phyloP scores from a whole-genome alignment of 2,113 vertebrate species.

The Ceratotherium simum region DNA sequence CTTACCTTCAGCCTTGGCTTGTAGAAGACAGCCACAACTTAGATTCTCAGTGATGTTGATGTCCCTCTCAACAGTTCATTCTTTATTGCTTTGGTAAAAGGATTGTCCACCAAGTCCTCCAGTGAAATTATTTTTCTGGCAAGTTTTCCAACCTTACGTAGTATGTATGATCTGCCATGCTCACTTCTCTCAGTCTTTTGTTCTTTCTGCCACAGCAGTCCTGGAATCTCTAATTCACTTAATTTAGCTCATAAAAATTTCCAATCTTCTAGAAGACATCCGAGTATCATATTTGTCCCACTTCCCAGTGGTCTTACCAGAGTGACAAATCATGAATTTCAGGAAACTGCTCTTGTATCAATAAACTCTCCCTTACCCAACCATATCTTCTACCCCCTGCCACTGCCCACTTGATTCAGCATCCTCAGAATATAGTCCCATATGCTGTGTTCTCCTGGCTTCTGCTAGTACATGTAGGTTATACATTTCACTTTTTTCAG shows the following conservation, averaged over 20 bases:
- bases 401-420: neutral
- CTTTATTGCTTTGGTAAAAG: neutral
- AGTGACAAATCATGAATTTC: neutral
- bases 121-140: neutral
- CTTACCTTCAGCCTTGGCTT: too few species aligned
- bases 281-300: neutral
- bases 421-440: neutral
- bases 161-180: neutral
- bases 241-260: neutral
- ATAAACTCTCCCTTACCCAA: neutral
- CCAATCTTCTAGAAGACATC: neutral
- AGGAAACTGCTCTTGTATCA: neutral
- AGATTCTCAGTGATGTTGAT: neutral
- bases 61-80: neutral
- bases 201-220: neutral
- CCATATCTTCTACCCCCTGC: neutral
- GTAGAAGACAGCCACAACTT: neutral
- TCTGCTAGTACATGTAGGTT: neutral
- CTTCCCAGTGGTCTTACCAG: neutral
- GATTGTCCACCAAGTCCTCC: neutral
- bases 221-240: neutral
- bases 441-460: neutral
- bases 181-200: neutral
- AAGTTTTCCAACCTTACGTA: neutral
- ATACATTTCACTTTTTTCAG: neutral